Conservation (phyloP, 2,113 vertebrate species). For the Dinomys branickii region DNA sequence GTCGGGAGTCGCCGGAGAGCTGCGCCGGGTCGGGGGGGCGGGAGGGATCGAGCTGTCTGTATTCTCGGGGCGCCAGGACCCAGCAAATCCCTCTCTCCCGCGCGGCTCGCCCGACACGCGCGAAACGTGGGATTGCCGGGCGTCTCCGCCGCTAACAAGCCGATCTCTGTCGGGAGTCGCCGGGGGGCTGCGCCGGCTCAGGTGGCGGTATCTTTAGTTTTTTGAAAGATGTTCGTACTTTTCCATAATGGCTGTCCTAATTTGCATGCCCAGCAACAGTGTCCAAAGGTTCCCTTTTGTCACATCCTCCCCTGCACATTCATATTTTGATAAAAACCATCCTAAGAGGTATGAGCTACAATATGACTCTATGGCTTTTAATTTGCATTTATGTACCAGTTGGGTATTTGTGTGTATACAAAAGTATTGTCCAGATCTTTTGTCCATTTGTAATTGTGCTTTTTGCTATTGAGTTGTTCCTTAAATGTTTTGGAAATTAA, state of each 20-base stretch:
- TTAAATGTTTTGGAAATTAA: background rate
- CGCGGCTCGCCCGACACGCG: no score
- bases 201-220: background rate
- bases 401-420: no score
- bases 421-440: background rate
- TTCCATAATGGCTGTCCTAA: background rate
- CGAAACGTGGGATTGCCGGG: no score
- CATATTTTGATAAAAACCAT: background rate
- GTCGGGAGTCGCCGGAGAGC: no score
- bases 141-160: no score
- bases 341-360: background rate
- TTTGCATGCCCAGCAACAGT: background rate
- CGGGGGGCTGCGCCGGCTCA: no score
- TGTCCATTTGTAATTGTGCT: background rate
- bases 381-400: background rate
- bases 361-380: background rate
- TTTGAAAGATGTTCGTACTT: background rate
- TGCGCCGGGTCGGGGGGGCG: no score
- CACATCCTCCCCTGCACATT: background rate
- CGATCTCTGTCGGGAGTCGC: no score
- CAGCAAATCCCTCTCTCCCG: no score
- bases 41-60: no score
- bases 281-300: background rate
- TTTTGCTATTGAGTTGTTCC: background rate
- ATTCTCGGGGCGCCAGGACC: no score